A percentile compares a stretch with the other conserved stretches of the same genome.
These are phyloP conservation scores for Meleagris gallopavo DNA, from an alignment of 2,113 vertebrate genomes.

Conservation along the genomic window DNA sequence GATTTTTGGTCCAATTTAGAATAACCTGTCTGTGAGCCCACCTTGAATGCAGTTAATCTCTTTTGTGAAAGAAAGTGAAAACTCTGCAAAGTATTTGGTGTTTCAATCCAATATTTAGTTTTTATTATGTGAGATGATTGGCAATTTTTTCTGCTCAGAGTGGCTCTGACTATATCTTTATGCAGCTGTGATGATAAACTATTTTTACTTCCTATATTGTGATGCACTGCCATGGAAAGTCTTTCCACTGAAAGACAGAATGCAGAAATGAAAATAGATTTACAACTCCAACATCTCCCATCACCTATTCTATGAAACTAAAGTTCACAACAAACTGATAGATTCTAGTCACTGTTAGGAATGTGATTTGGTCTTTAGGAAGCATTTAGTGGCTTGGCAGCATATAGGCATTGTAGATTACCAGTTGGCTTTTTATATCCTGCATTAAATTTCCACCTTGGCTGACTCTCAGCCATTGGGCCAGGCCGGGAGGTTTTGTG, in stretches of 20 bases:
- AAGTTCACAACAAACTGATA: neutral
- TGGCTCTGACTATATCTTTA: neutral
- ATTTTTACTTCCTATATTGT: neutral
- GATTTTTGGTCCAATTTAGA: constrained; percentile 67
- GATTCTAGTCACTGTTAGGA: neutral
- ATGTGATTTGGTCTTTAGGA: neutral
- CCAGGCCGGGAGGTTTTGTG: neutral
- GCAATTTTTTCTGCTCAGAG: neutral
- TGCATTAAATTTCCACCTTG: neutral
- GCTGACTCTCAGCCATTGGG: neutral
- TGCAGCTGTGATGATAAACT: neutral
- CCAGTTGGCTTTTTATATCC: neutral
- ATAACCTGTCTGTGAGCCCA: constrained; percentile 43
- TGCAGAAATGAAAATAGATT: neutral
- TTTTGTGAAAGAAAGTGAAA: constrained; percentile 45
- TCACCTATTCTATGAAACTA: neutral
- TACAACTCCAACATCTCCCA: neutral
- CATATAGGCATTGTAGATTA: neutral
- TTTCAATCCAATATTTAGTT: neutral
- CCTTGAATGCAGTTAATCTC: constrained; percentile 54
- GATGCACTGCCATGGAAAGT: neutral
- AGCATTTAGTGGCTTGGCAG: neutral
- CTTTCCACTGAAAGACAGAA: neutral
- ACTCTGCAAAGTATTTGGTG: neutral
- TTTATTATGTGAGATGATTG: neutral